A percentile compares a stretch with the other conserved stretches of the same genome.
phyloP scores from a whole-genome alignment of 2,888 invertebrate genomes.

The Pristionchus mayeri region DNA sequence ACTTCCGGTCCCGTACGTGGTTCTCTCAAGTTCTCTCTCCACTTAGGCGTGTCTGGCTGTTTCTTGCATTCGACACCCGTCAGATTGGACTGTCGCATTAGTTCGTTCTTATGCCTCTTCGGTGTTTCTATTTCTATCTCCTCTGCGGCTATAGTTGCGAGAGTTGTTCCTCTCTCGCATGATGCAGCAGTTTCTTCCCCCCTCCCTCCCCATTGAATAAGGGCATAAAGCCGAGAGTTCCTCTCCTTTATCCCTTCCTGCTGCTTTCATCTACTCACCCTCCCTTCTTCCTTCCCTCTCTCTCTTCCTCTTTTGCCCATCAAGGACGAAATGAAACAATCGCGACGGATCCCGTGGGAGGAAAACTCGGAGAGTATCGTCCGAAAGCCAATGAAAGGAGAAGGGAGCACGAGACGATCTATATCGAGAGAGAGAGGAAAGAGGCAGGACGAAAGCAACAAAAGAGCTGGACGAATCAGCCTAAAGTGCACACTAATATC shows the following conservation, averaged over 20 bases:
- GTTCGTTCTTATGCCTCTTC: slow-evolving; percentile 26
- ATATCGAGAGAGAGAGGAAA: neutral
- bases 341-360: slow-evolving; percentile 40
- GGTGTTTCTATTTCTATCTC: neutral
- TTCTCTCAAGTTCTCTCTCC: neutral
- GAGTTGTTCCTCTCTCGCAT: slow-evolving; percentile 1
- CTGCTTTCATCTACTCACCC: neutral
- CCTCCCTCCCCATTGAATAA: slow-evolving; percentile 20
- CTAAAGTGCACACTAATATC: slow-evolving; percentile 31
- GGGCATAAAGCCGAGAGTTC: slow-evolving; percentile 38
- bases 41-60: neutral
- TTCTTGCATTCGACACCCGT: neutral
- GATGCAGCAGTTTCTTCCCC: neutral
- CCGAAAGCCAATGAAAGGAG: slow-evolving; percentile 39
- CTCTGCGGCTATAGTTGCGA: slow-evolving; percentile 5
- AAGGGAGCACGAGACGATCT: neutral
- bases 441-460: neutral
- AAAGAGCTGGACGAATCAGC: neutral
- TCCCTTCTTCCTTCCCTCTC: neutral
- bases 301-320: neutral
- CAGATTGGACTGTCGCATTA: slow-evolving; percentile 11
- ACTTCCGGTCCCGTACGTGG: neutral
- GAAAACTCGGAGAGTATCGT: slow-evolving; percentile 30
- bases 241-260: neutral
- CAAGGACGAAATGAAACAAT: slow-evolving; percentile 38